phyloP scores from a whole-genome alignment of 2,113 vertebrate species.

The Perccottus glenii region DNA sequence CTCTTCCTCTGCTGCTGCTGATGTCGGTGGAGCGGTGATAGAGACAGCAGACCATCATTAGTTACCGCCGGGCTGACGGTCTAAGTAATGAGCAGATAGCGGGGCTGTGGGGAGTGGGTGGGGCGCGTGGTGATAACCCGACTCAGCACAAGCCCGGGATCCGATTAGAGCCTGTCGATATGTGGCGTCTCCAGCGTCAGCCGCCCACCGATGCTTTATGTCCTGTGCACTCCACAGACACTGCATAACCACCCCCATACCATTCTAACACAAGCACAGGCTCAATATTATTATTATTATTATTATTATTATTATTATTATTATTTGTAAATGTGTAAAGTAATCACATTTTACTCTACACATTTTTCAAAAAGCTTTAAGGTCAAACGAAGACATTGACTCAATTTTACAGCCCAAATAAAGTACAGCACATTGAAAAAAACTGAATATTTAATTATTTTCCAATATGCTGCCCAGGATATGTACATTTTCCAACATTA shows the following conservation, averaged over 20 bases:
- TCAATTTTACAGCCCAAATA: too few species aligned
- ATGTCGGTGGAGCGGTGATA: conserved; percentile 22
- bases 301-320: conserved; percentile 8
- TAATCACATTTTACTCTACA: too few species aligned
- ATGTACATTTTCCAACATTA: too few species aligned
- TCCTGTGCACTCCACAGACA: not conserved
- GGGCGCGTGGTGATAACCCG: not conserved
- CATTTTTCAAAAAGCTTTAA: not conserved
- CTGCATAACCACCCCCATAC: not conserved
- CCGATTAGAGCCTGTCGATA: conserved; percentile 47
- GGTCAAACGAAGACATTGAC: too few species aligned
- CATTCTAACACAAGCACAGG: not conserved
- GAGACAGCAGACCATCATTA: conserved; percentile 35
- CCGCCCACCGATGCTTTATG: conserved; percentile 32
- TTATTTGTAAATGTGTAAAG: not conserved
- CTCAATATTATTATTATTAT: conserved; percentile 4
- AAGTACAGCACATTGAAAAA: too few species aligned
- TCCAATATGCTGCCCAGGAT: too few species aligned
- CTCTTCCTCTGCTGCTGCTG: not conserved
- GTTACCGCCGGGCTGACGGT: conserved; percentile 39
- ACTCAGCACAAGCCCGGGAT: conserved; percentile 43
- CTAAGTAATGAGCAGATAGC: conserved; percentile 55
- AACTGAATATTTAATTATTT: too few species aligned
- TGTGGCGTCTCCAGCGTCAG: conserved; percentile 2
- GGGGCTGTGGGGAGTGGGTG: not conserved